A percentile compares a stretch with the other conserved stretches of the same genome.
These are phyloP conservation scores for Ctenoplectra terminalis DNA, from an alignment of 1,140 invertebrate species.

Conservation along the genomic window DNA sequence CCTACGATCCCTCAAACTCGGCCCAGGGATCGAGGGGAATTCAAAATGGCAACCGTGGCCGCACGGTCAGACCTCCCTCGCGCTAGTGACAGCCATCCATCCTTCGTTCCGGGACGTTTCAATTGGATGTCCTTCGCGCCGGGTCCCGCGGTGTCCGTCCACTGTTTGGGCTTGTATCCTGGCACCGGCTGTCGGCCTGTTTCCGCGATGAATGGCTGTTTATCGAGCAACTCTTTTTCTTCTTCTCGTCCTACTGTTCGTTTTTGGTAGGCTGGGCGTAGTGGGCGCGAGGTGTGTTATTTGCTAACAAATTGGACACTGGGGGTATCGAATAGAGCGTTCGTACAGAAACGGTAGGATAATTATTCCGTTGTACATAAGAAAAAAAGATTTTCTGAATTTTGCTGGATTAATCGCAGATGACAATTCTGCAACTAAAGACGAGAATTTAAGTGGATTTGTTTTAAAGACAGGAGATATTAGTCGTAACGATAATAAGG, in stretches of 20 bases:
- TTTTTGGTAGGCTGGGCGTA: background rate
- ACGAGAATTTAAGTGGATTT: background rate
- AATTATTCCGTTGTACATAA: too few relatives aligned
- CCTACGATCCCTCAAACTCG: constrained; percentile 82
- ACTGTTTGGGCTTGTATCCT: background rate
- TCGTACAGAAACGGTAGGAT: too few relatives aligned
- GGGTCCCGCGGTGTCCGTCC: background rate
- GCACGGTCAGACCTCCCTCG: constrained; percentile 54
- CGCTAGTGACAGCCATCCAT: constrained; percentile 79
- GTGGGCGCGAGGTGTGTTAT: background rate
- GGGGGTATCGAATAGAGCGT: background rate
- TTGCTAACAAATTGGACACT: background rate
- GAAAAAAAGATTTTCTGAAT: too few relatives aligned
- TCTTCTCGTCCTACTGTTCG: background rate
- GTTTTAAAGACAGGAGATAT: background rate
- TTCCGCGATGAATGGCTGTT: background rate
- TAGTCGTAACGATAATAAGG: background rate
- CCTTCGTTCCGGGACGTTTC: constrained; percentile 75
- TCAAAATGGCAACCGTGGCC: constrained; percentile 80
- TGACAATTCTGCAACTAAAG: background rate
- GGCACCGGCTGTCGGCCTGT: background rate
- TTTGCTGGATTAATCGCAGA: too few relatives aligned
- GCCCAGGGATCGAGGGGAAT: constrained; percentile 76
- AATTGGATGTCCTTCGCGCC: constrained; percentile 67
- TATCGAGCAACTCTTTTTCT: background rate